Conservation (phyloP, 2,113 vertebrate species). For the Catharus minimus region DNA sequence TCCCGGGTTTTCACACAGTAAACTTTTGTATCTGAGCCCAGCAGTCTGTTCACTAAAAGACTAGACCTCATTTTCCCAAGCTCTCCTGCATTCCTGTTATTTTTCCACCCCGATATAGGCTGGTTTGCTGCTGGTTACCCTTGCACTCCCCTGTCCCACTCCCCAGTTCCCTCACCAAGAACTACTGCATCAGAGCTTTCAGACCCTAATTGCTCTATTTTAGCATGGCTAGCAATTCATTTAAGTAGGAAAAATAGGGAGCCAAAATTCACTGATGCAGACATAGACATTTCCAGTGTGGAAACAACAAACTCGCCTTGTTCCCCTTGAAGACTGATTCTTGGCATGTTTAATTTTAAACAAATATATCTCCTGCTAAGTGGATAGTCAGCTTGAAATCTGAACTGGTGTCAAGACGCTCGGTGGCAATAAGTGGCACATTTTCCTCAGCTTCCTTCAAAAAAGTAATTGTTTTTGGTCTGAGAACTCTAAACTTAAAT, state of each 20-base stretch:
- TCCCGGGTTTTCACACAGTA: constrained; percentile 33
- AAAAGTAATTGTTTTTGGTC: constrained; percentile 19
- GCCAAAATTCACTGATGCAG: constrained; percentile 27
- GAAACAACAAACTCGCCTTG: constrained; percentile 15
- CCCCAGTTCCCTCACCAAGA: background rate
- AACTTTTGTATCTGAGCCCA: constrained; percentile 14
- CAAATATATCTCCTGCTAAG: constrained; percentile 36
- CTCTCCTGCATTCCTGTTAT: background rate
- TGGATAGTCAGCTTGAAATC: constrained; percentile 13
- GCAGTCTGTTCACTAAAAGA: constrained; percentile 14
- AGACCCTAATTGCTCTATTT: background rate
- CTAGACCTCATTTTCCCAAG: background rate
- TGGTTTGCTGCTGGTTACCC: background rate
- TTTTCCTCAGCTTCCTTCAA: constrained; percentile 40
- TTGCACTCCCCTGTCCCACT: background rate
- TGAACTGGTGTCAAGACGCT: constrained; percentile 40
- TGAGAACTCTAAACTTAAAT: constrained; percentile 44
- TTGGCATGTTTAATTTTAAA: constrained; percentile 63
- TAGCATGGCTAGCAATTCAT: constrained; percentile 14
- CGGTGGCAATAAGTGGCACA: constrained; percentile 4
- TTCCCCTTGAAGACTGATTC: constrained; percentile 20
- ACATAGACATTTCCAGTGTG: constrained; percentile 5
- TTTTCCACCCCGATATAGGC: background rate
- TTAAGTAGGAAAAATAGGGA: constrained; percentile 45
- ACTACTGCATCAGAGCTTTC: background rate